Evolutionary conservation across 2,888 invertebrate genomes (phyloP), one percentile per base, ranked within the genome.

Genomic region (Falcaria lacertinaria): DNA sequence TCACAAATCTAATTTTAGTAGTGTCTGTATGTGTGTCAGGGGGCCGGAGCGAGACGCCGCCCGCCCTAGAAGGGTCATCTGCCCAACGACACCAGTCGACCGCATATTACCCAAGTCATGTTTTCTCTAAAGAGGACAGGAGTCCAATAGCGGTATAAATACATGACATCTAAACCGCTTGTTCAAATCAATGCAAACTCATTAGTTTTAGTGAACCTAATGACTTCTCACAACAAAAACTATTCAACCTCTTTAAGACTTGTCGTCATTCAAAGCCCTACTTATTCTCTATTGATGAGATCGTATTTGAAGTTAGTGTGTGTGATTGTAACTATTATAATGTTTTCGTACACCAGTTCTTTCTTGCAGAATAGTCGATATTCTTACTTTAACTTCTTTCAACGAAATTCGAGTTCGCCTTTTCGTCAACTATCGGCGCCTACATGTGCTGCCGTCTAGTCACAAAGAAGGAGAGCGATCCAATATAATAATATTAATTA

Each of bases 11-110:
- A 87, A 81, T 75, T 78, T 80, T 87, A 88, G 84, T 70, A 60
- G 53, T 72, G 73, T 82, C 73, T 79, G 81, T 85, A 84, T 84
- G 83, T 87, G 73, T 87, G 87, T 87, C 87, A 86, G 74, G 83
- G 81, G 85, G 85, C 78, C 86, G 80, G 52, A 56, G 50, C 54
- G 59, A 60, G 61, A 54, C 60, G 63, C 51, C 70, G 77, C 69
- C 78, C 81, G 83, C 80, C 85, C 85, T 84, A 80, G 65, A 75
- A 81, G 81, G 84, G 86, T 84, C 84, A 84, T 66, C 73, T 69
- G 68, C 66, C 64, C 64, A 63, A 50, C 57, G 61, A 60, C 62
- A 52, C 33, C 39, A 37, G 15, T 15, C 15, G 13, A 17, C 15
- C 19, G 22, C 37, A 14, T 15, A 2, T 25, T 25, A 25, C 22